Percentiles rank a stretch among this genome's conserved stretches.
Conservation (phyloP, 1,140 invertebrate species). For the Scaptomyza hsui region DNA sequence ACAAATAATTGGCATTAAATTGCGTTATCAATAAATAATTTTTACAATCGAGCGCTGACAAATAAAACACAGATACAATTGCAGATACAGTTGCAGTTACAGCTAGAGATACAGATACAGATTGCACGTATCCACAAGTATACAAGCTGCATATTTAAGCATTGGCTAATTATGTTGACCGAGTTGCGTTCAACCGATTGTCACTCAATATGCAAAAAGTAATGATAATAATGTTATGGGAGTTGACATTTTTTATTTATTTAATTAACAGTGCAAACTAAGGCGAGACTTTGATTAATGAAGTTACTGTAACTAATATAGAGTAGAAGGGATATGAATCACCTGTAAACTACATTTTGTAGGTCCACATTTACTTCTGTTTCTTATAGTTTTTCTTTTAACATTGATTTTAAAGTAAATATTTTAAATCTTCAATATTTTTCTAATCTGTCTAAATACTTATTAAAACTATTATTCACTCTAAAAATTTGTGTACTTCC, state of each 20-base stretch:
- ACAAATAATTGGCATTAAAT: conserved; percentile 83
- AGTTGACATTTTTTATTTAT: conserved; percentile 49
- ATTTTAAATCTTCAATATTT: too few relatives aligned
- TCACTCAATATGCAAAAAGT: conserved; percentile 16
- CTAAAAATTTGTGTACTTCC: too few relatives aligned
- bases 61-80: conserved; percentile 29
- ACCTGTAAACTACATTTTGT: background rate
- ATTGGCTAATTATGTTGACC: conserved; percentile 73
- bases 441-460: too few relatives aligned
- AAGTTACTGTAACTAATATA: conserved; percentile 23
- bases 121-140: conserved; percentile 5
- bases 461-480: too few relatives aligned
- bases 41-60: conserved; percentile 61
- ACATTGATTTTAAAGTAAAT: too few relatives aligned
- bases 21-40: conserved; percentile 82
- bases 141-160: conserved; percentile 33
- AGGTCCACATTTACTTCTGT: too few relatives aligned
- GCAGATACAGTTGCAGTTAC: conserved; percentile 25
- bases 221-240: conserved; percentile 3
- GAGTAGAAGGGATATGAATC: background rate
- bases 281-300: conserved; percentile 36
- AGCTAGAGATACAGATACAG: background rate
- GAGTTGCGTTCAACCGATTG: conserved; percentile 50
- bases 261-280: conserved; percentile 50
- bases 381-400: too few relatives aligned